A percentile compares a stretch with the other conserved stretches of the same genome.
Evolutionary conservation across 2,113 vertebrate species (phyloP).

Genomic region (Sterrhoptilus dennistouni): DNA sequence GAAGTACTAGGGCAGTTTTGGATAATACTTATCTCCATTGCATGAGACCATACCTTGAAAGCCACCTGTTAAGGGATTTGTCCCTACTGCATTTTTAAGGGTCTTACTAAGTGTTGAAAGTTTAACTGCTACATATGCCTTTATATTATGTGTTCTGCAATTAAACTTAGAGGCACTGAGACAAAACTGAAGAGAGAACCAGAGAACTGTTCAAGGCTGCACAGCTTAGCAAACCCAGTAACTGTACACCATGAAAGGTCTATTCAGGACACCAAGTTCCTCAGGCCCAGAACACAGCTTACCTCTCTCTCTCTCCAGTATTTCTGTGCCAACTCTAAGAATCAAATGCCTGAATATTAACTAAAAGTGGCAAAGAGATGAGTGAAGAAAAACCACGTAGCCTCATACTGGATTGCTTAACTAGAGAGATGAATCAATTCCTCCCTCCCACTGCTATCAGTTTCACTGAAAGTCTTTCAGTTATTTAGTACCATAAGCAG

Average conservation of each 20-base stretch:
- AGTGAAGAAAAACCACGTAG: not conserved
- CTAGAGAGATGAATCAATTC: not conserved
- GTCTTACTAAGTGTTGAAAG: not conserved
- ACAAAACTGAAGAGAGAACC: not conserved
- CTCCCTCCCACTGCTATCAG: not conserved
- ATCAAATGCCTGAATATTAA: not conserved
- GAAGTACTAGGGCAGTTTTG: not conserved
- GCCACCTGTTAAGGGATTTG: not conserved
- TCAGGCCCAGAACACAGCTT: not conserved
- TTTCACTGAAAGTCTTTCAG: not conserved
- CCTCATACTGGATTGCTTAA: not conserved
- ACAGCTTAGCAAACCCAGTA: not conserved
- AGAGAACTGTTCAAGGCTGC: not conserved
- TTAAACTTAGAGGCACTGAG: not conserved
- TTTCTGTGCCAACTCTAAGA: not conserved
- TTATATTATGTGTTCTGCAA: not conserved
- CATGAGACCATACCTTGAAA: not conserved
- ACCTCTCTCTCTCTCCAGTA: not conserved
- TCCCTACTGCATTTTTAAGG: not conserved
- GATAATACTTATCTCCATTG: not conserved
- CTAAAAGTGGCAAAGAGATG: not conserved
- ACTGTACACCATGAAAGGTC: not conserved
- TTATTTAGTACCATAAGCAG: not conserved
- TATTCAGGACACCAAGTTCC: not conserved
- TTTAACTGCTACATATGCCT: not conserved